Percentiles rank a stretch among this genome's conserved stretches.
phyloP scores from a whole-genome alignment of 1,140 invertebrate genomes.

The Drosophila ananassae region DNA sequence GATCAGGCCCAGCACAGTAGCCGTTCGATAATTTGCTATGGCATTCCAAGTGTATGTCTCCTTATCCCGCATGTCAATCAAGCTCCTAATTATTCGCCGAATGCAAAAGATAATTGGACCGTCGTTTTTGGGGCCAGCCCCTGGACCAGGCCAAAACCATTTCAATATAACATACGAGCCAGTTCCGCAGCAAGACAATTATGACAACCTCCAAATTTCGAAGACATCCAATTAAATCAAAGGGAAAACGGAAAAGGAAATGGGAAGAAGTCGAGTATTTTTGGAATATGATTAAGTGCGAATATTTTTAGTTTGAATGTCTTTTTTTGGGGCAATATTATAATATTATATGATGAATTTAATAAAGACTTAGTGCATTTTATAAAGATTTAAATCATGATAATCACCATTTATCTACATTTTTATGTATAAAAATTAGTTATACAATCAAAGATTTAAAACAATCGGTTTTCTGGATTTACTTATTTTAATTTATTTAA shows the following conservation, averaged over 20 bases:
- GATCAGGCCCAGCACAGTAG: slow-evolving; percentile 76
- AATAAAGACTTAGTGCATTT: too few relatives aligned
- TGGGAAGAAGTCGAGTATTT: background rate
- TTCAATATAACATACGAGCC: slow-evolving; percentile 56
- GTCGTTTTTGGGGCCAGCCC: slow-evolving; percentile 38
- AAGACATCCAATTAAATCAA: slow-evolving; percentile 64
- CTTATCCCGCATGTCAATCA: slow-evolving; percentile 84
- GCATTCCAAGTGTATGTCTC: slow-evolving; percentile 84
- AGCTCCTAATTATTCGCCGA: slow-evolving; percentile 84
- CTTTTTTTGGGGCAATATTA: too few relatives aligned
- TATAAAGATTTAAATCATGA: too few relatives aligned
- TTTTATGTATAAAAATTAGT: too few relatives aligned
- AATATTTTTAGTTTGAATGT: background rate
- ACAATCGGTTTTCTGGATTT: too few relatives aligned
- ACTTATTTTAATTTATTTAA: slow-evolving; percentile 1
- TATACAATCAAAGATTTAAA: too few relatives aligned
- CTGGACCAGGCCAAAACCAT: slow-evolving; percentile 44
- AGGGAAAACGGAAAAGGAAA: slow-evolving; percentile 5
- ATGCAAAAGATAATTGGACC: slow-evolving; percentile 83
- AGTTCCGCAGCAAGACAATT: slow-evolving; percentile 55
- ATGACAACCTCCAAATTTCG: slow-evolving; percentile 63
- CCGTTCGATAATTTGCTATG: slow-evolving; percentile 84
- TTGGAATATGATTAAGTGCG: slow-evolving; percentile 4
- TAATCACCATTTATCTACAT: too few relatives aligned
- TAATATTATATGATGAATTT: too few relatives aligned